Conservation (phyloP, 2,888 invertebrate genomes). For the Dicyrtoma fusca region DNA sequence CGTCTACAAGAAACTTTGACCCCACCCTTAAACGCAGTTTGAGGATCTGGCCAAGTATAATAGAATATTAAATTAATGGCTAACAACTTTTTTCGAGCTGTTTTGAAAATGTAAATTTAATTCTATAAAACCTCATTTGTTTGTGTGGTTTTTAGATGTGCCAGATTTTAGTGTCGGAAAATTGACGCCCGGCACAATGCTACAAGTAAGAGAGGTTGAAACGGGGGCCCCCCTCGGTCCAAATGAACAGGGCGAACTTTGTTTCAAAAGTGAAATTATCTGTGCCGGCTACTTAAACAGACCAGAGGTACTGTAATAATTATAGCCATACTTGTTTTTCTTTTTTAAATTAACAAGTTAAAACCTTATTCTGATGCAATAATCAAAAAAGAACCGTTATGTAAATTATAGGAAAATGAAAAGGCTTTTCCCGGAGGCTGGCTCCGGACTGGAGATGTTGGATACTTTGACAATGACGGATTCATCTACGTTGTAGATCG, state of each 20-base stretch:
- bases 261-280: slow-evolving; percentile 55
- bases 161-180: slow-evolving; percentile 47
- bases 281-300: slow-evolving; percentile 43
- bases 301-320: slow-evolving; percentile 32
- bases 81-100: too few relatives aligned
- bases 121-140: too few relatives aligned
- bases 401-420: slow-evolving; percentile 42
- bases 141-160: too few relatives aligned
- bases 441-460: slow-evolving; percentile 53
- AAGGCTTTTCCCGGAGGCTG: slow-evolving; percentile 48
- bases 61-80: too few relatives aligned
- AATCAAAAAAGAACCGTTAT: too few relatives aligned
- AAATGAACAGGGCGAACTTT: slow-evolving; percentile 61
- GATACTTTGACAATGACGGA: slow-evolving; percentile 51
- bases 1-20: background rate
- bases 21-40: background rate
- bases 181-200: slow-evolving; percentile 52
- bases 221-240: slow-evolving; percentile 55
- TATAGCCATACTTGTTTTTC: too few relatives aligned
- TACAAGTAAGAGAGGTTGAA: slow-evolving; percentile 58
- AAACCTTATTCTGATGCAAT: too few relatives aligned
- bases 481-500: slow-evolving; percentile 52
- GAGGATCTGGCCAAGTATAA: too few relatives aligned
- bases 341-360: too few relatives aligned
- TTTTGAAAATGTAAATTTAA: too few relatives aligned